These are phyloP conservation scores for Tribolium castaneum DNA, from an alignment of 1,140 invertebrate genomes.

Conservation along the genomic window DNA sequence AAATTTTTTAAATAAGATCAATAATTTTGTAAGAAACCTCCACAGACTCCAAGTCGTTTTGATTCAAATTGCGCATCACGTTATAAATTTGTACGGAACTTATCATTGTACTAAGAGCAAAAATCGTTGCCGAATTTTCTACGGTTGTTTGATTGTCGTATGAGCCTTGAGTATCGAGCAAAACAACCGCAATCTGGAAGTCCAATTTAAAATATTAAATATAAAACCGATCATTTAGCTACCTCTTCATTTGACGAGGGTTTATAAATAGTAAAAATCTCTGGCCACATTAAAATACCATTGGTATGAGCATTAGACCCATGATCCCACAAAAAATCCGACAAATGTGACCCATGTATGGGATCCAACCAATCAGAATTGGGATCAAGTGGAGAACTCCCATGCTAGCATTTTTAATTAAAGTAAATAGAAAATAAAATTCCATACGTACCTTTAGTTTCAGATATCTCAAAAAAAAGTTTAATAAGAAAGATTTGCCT, in stretches of 20 bases:
- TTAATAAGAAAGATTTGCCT: slow-evolving; percentile 5
- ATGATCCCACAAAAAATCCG: neutral
- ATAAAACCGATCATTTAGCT: neutral
- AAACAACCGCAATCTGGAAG: neutral
- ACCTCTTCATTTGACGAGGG: neutral
- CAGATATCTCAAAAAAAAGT: slow-evolving; percentile 2
- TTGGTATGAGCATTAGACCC: neutral
- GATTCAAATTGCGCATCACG: neutral
- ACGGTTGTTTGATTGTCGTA: neutral
- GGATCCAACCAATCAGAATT: neutral
- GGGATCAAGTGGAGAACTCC: neutral
- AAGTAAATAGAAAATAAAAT: neutral
- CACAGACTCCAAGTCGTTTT: neutral
- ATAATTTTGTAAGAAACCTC: neutral
- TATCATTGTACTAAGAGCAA: neutral
- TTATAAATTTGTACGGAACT: neutral
- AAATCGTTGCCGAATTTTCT: neutral
- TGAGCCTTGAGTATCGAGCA: neutral
- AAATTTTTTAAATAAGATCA: too few relatives aligned
- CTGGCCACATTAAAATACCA: neutral
- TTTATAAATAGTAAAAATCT: neutral
- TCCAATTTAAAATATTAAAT: neutral
- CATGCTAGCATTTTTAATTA: neutral
- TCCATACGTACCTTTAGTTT: neutral
- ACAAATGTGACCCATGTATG: neutral